These are phyloP conservation scores for Reticulitermes speratus DNA, from an alignment of 1,140 invertebrate species.

Conservation along the genomic window DNA sequence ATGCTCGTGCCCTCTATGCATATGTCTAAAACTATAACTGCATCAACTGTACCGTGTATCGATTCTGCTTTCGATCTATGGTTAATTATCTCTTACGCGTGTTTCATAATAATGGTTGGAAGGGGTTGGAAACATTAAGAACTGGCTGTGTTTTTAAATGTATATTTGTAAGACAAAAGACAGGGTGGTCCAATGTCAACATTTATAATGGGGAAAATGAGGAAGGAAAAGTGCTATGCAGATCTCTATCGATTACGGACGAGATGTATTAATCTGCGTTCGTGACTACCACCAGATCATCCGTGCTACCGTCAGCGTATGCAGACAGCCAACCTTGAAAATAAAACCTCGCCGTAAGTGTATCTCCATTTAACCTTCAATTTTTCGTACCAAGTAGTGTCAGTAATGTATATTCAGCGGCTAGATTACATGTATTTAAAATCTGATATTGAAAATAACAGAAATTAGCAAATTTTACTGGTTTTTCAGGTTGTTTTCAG, in stretches of 20 bases:
- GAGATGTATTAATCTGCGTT: not conserved
- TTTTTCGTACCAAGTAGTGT: not conserved
- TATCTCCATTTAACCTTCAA: not conserved
- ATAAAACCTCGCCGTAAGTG: not conserved
- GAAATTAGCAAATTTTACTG: not conserved
- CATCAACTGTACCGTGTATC: too few relatives aligned
- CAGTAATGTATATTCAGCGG: not conserved
- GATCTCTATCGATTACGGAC: not conserved
- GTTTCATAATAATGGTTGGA: too few relatives aligned
- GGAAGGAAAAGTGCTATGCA: not conserved
- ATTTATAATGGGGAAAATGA: too few relatives aligned
- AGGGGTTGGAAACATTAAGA: too few relatives aligned
- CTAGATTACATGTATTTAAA: not conserved
- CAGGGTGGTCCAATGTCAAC: too few relatives aligned
- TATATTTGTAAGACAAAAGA: too few relatives aligned
- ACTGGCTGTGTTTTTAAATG: too few relatives aligned
- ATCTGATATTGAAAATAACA: not conserved
- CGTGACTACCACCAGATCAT: not conserved
- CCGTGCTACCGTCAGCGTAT: not conserved
- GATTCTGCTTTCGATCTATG: too few relatives aligned
- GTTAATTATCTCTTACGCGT: too few relatives aligned
- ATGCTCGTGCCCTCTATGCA: too few relatives aligned
- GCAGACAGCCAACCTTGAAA: not conserved
- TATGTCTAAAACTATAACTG: too few relatives aligned
- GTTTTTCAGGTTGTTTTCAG: not conserved